These are phyloP conservation scores for Metellina segmentata DNA, from an alignment of 2,888 invertebrate species.

Conservation along the genomic window DNA sequence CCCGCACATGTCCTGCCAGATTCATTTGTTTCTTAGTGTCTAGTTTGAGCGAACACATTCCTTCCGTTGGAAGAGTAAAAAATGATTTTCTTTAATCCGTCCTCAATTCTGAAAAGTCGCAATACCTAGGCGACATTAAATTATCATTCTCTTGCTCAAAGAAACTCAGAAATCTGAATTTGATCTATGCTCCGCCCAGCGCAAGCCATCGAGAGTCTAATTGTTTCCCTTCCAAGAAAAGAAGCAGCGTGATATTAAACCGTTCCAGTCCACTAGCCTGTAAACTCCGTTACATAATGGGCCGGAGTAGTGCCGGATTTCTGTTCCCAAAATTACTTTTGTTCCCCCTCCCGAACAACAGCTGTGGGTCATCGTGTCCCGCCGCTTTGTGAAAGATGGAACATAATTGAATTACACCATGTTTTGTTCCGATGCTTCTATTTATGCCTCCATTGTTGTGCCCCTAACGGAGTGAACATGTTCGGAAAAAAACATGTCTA, in stretches of 20 bases:
- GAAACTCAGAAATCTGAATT: too few relatives aligned
- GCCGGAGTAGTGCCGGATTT: not conserved
- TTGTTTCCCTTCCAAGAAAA: not conserved
- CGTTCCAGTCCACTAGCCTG: constrained; percentile 31
- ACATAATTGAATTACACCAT: constrained; percentile 22
- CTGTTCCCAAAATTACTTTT: constrained; percentile 39
- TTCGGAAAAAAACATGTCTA: not conserved
- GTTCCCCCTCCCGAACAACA: constrained; percentile 18
- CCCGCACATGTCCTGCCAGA: too few relatives aligned
- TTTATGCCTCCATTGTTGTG: not conserved
- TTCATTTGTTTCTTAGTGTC: too few relatives aligned
- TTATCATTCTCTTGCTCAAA: too few relatives aligned
- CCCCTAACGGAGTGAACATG: not conserved
- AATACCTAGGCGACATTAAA: too few relatives aligned
- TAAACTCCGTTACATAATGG: constrained; percentile 15
- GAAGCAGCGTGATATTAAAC: constrained; percentile 32
- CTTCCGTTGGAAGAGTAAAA: too few relatives aligned
- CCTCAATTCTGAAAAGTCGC: too few relatives aligned
- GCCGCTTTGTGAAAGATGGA: not conserved
- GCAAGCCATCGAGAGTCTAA: too few relatives aligned
- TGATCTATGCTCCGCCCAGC: too few relatives aligned
- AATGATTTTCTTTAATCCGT: too few relatives aligned
- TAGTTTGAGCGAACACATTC: too few relatives aligned
- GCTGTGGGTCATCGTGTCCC: constrained; percentile 28
- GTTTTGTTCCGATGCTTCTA: not conserved